phyloP scores from a whole-genome alignment of 2,888 invertebrate genomes.

The Dryococelus australis region DNA sequence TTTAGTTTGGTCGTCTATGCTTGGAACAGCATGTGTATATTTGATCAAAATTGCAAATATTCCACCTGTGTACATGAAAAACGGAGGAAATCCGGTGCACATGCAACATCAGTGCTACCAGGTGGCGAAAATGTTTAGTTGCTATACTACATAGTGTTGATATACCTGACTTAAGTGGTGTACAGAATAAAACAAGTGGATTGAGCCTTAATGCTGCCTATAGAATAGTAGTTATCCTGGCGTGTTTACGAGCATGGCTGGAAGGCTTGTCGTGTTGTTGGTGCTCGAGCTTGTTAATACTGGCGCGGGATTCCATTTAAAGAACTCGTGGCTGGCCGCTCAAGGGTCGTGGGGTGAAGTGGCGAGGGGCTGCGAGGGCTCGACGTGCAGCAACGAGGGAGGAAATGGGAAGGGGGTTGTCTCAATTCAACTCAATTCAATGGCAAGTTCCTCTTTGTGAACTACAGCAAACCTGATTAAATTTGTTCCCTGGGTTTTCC shows the following conservation, averaged over 20 bases:
- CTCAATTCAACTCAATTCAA: conserved; percentile 1
- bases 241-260: not conserved
- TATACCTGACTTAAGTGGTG: too few relatives aligned
- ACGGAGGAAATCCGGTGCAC: too few relatives aligned
- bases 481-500: not conserved
- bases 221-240: not conserved
- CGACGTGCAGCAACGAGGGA: not conserved
- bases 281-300: not conserved
- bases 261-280: not conserved
- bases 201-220: too few relatives aligned
- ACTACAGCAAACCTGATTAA: not conserved
- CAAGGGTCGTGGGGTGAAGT: not conserved
- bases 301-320: not conserved
- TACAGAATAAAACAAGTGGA: too few relatives aligned
- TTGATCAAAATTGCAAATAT: too few relatives aligned
- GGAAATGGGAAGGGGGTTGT: not conserved
- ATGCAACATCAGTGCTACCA: too few relatives aligned
- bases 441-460: conserved; percentile 8
- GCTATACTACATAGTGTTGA: too few relatives aligned
- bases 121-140: too few relatives aligned
- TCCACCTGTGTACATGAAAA: too few relatives aligned
- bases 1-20: too few relatives aligned
- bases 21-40: too few relatives aligned
- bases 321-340: not conserved
- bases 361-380: not conserved